Conservation (phyloP, 2,113 vertebrate genomes). For the Telmatochromis bifrenatus region DNA sequence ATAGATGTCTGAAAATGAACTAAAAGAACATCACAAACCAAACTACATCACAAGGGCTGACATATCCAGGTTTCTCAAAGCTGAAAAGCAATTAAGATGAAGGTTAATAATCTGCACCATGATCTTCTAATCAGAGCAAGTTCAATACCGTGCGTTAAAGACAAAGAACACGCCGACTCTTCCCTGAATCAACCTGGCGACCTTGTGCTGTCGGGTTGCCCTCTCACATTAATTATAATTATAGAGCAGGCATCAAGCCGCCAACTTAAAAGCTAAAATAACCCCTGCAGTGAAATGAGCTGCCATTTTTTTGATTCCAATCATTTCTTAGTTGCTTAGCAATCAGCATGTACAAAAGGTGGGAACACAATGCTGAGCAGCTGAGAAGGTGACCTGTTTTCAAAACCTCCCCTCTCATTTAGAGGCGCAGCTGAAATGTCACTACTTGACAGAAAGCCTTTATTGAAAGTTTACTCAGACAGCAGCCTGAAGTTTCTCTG, state of each 20-base stretch:
- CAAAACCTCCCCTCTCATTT: neutral
- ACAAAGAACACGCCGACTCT: neutral
- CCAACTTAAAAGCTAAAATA: neutral
- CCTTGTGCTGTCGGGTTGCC: neutral
- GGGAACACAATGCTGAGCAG: neutral
- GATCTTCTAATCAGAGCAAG: neutral
- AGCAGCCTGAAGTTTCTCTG: neutral
- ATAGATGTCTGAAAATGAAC: neutral
- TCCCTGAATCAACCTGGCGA: neutral
- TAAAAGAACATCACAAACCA: neutral
- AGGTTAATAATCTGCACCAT: neutral
- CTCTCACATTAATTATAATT: neutral
- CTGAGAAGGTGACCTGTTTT: neutral
- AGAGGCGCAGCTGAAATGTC: neutral
- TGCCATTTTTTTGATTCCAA: neutral
- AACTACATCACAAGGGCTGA: neutral
- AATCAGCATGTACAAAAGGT: neutral
- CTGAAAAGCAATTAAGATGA: neutral
- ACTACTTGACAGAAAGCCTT: neutral
- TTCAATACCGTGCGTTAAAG: neutral
- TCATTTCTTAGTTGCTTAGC: constrained; percentile 2
- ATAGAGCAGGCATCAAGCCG: neutral
- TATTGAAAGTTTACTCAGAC: neutral
- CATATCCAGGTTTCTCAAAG: neutral
- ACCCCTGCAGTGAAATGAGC: neutral